Evolutionary conservation across 2,888 invertebrate genomes (phyloP).

Genomic region (Leptopilina myrica): DNA sequence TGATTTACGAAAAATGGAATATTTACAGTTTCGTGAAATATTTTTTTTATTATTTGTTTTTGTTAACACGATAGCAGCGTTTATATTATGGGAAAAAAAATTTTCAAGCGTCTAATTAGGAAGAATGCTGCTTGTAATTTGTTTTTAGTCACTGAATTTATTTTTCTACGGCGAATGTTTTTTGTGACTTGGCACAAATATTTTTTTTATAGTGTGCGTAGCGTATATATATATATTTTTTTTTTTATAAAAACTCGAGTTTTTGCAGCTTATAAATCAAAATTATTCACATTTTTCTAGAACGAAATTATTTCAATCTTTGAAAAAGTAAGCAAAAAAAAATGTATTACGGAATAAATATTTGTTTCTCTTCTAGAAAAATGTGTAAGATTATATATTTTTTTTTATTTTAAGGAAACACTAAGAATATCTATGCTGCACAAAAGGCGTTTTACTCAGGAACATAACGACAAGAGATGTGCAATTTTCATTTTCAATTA

Average conservation of each 20-base stretch:
- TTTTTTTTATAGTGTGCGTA: slow-evolving; percentile 14
- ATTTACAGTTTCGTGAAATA: slow-evolving; percentile 30
- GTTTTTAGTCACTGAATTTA: slow-evolving; percentile 10
- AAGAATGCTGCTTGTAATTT: slow-evolving; percentile 15
- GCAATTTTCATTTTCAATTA: background rate
- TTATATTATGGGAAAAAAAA: background rate
- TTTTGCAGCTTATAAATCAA: background rate
- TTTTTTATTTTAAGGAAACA: background rate
- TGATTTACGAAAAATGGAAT: background rate
- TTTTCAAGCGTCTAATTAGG: slow-evolving; percentile 21
- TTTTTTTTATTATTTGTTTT: slow-evolving; percentile 7
- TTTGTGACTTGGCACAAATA: slow-evolving; percentile 32
- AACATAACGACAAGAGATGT: slow-evolving; percentile 6
- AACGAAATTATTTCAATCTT: background rate
- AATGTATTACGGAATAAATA: background rate
- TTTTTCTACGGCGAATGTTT: slow-evolving; percentile 6
- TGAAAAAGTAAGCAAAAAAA: background rate
- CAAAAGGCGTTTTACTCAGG: slow-evolving; percentile 31
- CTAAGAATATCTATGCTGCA: background rate
- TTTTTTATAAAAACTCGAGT: background rate
- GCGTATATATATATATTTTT: background rate
- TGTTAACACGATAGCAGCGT: slow-evolving; percentile 9
- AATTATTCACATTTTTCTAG: slow-evolving; percentile 15
- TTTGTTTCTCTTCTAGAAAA: slow-evolving; percentile 10
- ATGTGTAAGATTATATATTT: background rate